phyloP scores from a whole-genome alignment of 2,888 invertebrate species.

The Melanostoma mellinum region DNA sequence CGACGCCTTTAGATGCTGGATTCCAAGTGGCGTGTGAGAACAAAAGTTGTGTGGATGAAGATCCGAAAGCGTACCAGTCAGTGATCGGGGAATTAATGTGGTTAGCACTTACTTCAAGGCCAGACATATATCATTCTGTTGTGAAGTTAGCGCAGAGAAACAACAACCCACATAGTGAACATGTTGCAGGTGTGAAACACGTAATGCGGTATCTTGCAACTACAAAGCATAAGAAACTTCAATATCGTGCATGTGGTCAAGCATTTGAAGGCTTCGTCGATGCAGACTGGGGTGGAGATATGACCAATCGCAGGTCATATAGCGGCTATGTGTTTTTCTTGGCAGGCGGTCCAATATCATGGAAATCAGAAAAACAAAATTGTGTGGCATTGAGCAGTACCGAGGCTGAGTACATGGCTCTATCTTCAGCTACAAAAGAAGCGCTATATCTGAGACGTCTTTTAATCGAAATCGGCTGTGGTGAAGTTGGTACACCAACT shows the following conservation, averaged over 20 bases:
- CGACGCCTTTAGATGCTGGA: too few species aligned
- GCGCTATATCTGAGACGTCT: conserved; percentile 19
- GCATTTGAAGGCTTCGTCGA: conserved; percentile 23
- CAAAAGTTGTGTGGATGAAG: too few species aligned
- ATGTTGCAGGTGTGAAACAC: conserved; percentile 36
- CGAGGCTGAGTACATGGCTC: conserved; percentile 22
- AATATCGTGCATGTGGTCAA: too few species aligned
- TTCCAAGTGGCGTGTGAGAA: too few species aligned
- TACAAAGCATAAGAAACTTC: too few species aligned
- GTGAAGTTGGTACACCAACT: conserved; percentile 12
- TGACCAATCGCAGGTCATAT: conserved; percentile 15
- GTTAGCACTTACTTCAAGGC: conserved; percentile 37
- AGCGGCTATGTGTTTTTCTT: conserved; percentile 17
- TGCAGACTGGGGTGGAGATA: conserved; percentile 22
- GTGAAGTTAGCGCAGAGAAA: conserved; percentile 45
- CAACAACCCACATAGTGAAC: conserved; percentile 41
- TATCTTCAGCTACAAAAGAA: conserved; percentile 36
- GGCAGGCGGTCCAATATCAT: background rate
- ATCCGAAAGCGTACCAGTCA: too few species aligned
- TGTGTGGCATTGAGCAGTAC: conserved; percentile 26
- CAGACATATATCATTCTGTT: conserved; percentile 48
- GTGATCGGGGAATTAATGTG: conserved; percentile 16
- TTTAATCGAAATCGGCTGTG: conserved; percentile 4
- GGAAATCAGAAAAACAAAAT: conserved; percentile 15
- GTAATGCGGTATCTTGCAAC: conserved; percentile 5